Percentiles rank a stretch among this genome's conserved stretches.
Conservation (phyloP, 2,888 invertebrate genomes). For the Phengaris arion region DNA sequence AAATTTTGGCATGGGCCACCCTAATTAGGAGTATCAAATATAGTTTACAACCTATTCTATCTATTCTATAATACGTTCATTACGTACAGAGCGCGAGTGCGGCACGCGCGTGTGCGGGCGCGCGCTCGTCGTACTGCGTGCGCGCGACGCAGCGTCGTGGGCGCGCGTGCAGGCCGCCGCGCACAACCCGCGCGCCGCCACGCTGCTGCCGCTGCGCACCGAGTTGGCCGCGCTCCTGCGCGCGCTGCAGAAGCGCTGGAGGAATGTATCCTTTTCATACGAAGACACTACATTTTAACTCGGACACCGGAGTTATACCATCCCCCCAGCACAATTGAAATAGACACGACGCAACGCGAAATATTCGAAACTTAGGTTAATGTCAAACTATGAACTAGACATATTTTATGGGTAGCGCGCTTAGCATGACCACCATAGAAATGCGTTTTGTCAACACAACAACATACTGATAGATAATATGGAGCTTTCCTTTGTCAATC, state of each 20-base stretch:
- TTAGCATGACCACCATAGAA: too few species aligned
- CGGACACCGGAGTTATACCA: background rate
- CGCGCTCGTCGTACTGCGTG: constrained; percentile 86
- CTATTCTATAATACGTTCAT: too few species aligned
- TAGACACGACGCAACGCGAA: too few species aligned
- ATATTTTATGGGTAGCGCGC: too few species aligned
- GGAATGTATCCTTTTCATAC: constrained; percentile 76
- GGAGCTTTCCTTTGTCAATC: too few species aligned
- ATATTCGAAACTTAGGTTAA: too few species aligned
- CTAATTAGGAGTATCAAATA: too few species aligned
- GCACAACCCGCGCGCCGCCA: constrained; percentile 92
- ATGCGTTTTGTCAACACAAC: too few species aligned
- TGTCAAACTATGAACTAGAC: too few species aligned
- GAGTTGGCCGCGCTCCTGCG: constrained; percentile 84
- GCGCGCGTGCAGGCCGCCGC: constrained; percentile 90
- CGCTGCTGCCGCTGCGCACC: constrained; percentile 86
- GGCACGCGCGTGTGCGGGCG: constrained; percentile 88
- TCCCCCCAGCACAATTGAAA: background rate
- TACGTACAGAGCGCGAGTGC: constrained; percentile 81
- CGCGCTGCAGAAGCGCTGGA: constrained; percentile 88
- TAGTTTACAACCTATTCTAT: background rate
- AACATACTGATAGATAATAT: too few species aligned
- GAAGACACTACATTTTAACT: background rate
- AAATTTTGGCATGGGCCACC: too few species aligned
- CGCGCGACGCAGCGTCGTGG: constrained; percentile 89